Conservation (phyloP, 2,888 invertebrate species). For the Hedychridium roseum region DNA sequence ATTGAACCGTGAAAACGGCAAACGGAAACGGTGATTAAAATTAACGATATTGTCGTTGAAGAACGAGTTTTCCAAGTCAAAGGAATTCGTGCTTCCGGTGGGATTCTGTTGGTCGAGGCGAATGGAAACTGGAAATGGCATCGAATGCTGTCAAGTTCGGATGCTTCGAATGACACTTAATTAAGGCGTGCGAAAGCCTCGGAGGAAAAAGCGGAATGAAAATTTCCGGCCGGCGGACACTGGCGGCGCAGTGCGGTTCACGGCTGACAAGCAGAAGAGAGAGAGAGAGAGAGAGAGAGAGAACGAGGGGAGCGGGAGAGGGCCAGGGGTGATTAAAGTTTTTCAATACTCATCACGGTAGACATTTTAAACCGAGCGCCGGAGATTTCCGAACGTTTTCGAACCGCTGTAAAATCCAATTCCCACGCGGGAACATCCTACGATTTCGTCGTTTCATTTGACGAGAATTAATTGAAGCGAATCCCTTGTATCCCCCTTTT, state of each 20-base stretch:
- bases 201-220: background rate
- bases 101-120: background rate
- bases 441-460: too few relatives aligned
- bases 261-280: slow-evolving; percentile 2
- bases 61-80: too few relatives aligned
- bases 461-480: too few relatives aligned
- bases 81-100: too few relatives aligned
- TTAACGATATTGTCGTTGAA: too few relatives aligned
- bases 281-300: background rate
- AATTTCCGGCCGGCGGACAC: slow-evolving; percentile 2
- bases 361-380: too few relatives aligned
- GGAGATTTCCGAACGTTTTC: too few relatives aligned
- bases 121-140: background rate
- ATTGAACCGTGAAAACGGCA: too few relatives aligned
- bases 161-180: background rate
- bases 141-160: background rate
- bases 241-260: background rate
- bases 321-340: slow-evolving; percentile 22
- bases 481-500: too few relatives aligned
- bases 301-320: slow-evolving; percentile 1
- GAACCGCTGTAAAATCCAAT: too few relatives aligned
- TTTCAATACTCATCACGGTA: slow-evolving; percentile 22
- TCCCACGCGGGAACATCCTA: too few relatives aligned
- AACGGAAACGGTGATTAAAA: too few relatives aligned
- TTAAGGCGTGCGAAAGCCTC: background rate